A percentile compares a stretch with the other conserved stretches of the same genome.
Conservation (phyloP, 1,140 invertebrate species). For the Orchesella cincta region DNA sequence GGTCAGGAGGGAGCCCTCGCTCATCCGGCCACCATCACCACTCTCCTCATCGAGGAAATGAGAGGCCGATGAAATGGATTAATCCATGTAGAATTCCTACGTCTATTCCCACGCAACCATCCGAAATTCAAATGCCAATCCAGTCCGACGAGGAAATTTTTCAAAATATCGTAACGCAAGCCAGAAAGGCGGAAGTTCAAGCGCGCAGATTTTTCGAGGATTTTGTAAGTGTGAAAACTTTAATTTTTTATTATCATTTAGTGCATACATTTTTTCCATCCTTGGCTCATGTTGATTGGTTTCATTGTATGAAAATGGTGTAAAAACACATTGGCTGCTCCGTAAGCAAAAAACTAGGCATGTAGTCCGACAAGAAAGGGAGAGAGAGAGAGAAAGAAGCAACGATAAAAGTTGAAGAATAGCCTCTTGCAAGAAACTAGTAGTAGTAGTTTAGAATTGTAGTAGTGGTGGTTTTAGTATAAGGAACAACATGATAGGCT, state of each 20-base stretch:
- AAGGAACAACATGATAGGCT: neutral
- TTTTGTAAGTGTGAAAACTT: conserved; percentile 47
- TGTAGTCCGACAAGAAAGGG: neutral
- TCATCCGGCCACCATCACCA: conserved; percentile 11
- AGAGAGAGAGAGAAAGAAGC: conserved; percentile 13
- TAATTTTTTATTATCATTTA: neutral
- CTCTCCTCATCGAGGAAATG: conserved; percentile 33
- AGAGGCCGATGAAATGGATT: conserved; percentile 44
- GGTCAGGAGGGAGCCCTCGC: neutral
- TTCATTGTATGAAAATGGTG: neutral
- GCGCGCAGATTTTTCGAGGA: conserved; percentile 41
- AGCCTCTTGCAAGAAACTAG: neutral
- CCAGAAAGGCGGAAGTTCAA: conserved; percentile 44
- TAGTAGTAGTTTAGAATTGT: neutral
- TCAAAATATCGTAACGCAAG: conserved; percentile 46
- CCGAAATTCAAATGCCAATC: conserved; percentile 34
- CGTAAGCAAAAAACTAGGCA: neutral
- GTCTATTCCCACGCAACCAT: conserved; percentile 27
- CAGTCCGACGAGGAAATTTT: conserved; percentile 44
- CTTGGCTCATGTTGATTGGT: conserved; percentile 13
- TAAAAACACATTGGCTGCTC: conserved; percentile 19
- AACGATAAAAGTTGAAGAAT: conserved; percentile 18
- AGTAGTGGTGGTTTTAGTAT: neutral
- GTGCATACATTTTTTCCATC: neutral
- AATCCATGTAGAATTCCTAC: conserved; percentile 48